Conservation (phyloP, 2,888 invertebrate species). For the Corythucha ciliata region DNA sequence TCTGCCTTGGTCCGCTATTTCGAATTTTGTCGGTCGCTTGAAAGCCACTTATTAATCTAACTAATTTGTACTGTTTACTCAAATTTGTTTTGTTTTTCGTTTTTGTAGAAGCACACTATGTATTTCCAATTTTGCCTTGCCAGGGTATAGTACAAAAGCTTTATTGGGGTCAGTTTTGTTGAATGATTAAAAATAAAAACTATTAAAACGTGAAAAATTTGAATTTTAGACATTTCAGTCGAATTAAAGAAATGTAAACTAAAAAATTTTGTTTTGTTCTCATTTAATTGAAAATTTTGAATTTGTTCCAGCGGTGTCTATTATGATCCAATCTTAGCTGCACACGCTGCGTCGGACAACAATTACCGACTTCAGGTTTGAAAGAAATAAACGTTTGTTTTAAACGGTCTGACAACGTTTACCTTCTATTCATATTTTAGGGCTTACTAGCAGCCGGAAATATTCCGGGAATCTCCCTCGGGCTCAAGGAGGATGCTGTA, state of each 20-base stretch:
- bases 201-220: constrained; percentile 6
- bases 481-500: constrained; percentile 31
- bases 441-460: constrained; percentile 31
- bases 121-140: constrained; percentile 26
- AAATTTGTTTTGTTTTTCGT: constrained; percentile 18
- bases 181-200: no score
- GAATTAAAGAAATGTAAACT: no score
- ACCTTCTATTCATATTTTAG: constrained; percentile 11
- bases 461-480: constrained; percentile 30
- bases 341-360: constrained; percentile 67
- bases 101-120: constrained; percentile 25
- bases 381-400: background rate
- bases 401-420: background rate
- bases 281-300: constrained; percentile 1
- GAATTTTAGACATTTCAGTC: no score
- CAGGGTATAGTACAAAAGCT: no score
- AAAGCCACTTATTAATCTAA: constrained; percentile 31
- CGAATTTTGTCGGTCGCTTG: constrained; percentile 27
- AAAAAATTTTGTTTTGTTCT: no score
- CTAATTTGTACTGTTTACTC: constrained; percentile 25
- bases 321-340: constrained; percentile 92
- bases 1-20: constrained; percentile 27
- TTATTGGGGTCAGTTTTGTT: no score
- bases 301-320: constrained; percentile 62
- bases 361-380: constrained; percentile 83